Percentiles rank a stretch among this genome's conserved stretches.
Evolutionary conservation across 2,113 vertebrate species (phyloP).

Genomic region (Caranx ignobilis): DNA sequence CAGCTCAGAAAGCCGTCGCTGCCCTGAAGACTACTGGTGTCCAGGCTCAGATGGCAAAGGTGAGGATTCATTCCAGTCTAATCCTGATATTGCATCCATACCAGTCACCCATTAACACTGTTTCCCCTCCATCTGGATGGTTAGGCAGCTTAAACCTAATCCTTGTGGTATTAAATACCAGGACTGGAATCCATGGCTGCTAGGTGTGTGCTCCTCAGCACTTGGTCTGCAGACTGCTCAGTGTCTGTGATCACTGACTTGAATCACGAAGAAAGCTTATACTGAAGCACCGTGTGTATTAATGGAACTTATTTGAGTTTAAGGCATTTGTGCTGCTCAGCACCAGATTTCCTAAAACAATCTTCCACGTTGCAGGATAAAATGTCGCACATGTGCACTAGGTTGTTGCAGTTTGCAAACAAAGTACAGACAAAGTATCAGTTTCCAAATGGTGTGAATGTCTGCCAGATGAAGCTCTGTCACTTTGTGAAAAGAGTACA

Average conservation of each 20-base stretch:
- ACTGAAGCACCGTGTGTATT: constrained; percentile 5
- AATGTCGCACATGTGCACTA: neutral
- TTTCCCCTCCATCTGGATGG: constrained; percentile 43
- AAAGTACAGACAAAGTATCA: neutral
- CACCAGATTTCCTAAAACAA: neutral
- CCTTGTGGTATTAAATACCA: constrained; percentile 41
- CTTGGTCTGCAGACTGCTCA: neutral
- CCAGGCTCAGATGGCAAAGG: constrained; percentile 99
- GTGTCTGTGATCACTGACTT: constrained; percentile 9
- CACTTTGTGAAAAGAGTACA: neutral
- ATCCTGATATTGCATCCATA: constrained; percentile 55
- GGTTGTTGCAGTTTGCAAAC: constrained; percentile 8
- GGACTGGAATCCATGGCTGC: constrained; percentile 27
- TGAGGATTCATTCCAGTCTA: constrained; percentile 79
- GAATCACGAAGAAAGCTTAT: constrained; percentile 23
- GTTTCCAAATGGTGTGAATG: neutral
- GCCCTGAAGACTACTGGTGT: constrained; percentile 95
- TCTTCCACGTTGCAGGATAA: neutral
- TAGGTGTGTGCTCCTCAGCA: neutral
- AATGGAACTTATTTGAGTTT: constrained; percentile 7
- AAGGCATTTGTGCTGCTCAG: neutral
- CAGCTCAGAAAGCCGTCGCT: constrained; percentile 97
- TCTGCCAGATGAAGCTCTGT: neutral
- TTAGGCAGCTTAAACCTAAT: constrained; percentile 52
- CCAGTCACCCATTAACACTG: constrained; percentile 31